Evolutionary conservation across 2,888 invertebrate species (phyloP), one percentile per base, ranked within the genome.

Genomic region (Harmothoe impar): DNA sequence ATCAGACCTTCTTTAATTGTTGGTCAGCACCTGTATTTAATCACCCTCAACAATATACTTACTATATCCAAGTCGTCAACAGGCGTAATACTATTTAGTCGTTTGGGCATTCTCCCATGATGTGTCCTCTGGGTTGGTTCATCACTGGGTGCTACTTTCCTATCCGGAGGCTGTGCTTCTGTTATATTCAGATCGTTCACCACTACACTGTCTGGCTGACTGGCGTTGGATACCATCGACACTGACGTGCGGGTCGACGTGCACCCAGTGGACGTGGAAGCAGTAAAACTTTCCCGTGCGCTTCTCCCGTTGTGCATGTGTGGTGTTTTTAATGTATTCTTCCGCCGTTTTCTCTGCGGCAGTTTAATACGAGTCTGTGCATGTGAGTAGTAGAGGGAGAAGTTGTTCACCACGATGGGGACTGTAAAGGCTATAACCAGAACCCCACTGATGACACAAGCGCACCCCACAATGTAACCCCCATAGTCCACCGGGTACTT

Each of bases 371-470:
- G 91, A 5, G 95, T 94, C 92, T 95, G 95, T 29, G 95, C 95
- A 91, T 95, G 95, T 20, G 95, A 94, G 92, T 95, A 95, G 92
- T 95, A 95, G 52, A 95, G 92, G 0, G 95, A 94, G 91, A 95
- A 95, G 91, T 95, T 95, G 92, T 95, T 95, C 23, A 95, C 95
- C 25, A 95, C 95, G 56, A 95, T 95, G 0, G 95, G 95, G 0
- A 95, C 95, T 0, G 95, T 95, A 92, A 95, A 95, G 29, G 95
- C 95, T 10, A 95, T 95, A 0, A 95, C 95, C 5, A 95, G 93
- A 23, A 95, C 95, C 0, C 95, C 95, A 90, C 95, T 94, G 20
- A 95, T 92, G 84, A 95, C 95, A 93, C 95, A 95, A 52, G 94
- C 77, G 89, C 94, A 95, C 15, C 95, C 95, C 17, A 95, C 93